Conservation (phyloP, 92 coral and sea anemone species). For the Palythoa caribaeorum region DNA sequence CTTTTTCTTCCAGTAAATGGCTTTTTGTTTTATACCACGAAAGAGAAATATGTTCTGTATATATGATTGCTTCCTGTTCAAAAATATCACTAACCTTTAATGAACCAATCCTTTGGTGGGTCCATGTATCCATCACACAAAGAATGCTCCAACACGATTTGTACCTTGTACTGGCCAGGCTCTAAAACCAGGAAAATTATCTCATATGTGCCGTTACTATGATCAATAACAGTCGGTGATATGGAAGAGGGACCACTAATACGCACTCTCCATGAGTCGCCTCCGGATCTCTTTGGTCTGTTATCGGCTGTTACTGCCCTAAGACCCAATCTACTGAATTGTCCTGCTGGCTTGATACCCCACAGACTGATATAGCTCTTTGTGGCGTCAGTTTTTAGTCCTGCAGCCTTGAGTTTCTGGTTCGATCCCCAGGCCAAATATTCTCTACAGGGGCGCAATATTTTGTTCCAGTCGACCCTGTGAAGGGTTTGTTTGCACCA, state of each 20-base stretch:
- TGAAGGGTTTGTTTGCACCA: constrained; percentile 79
- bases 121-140: constrained; percentile 90
- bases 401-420: constrained; percentile 57
- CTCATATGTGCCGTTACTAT: constrained; percentile 92
- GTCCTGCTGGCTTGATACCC: constrained; percentile 87
- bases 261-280: constrained; percentile 88
- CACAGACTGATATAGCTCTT: constrained; percentile 73
- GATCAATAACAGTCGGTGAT: constrained; percentile 90
- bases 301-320: constrained; percentile 77
- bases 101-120: constrained; percentile 91
- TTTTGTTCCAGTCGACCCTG: constrained; percentile 74
- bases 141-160: constrained; percentile 75
- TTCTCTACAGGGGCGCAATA: constrained; percentile 65
- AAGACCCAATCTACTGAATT: constrained; percentile 80
- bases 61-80: no score
- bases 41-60: neutral
- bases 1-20: no score
- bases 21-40: neutral
- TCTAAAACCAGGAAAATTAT: constrained; percentile 83
- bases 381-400: constrained; percentile 67
- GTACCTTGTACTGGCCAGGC: constrained; percentile 81
- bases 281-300: constrained; percentile 75
- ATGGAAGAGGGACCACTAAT: constrained; percentile 82
- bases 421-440: constrained; percentile 55
- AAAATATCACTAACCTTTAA: constrained; percentile 61